A percentile compares a stretch with the other conserved stretches of the same genome.
These are phyloP conservation scores for Thinocorus orbignyianus DNA, from an alignment of 2,113 vertebrate species.

Conservation along the genomic window DNA sequence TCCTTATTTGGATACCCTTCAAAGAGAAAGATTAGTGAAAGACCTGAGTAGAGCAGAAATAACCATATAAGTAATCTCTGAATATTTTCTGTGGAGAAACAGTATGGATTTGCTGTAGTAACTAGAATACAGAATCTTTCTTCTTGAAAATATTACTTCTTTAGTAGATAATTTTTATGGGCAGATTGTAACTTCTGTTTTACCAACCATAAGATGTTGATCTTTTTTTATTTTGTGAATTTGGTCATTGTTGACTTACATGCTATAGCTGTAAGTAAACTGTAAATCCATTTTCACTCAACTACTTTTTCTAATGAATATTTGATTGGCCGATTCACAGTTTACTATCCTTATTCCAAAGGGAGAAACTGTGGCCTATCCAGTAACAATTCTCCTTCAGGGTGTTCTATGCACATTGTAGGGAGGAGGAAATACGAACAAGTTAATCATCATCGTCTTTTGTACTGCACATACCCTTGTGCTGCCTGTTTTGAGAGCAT, in stretches of 20 bases:
- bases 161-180: not conserved
- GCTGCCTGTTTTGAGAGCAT: not conserved
- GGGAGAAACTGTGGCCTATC: not conserved
- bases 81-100: not conserved
- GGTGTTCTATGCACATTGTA: not conserved
- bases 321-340: not conserved
- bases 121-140: not conserved
- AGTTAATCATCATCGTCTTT: not conserved
- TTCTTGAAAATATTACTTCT: not conserved
- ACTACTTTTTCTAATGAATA: not conserved
- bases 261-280: slow-evolving; percentile 39
- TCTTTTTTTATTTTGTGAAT: not conserved
- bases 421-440: not conserved
- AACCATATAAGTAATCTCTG: not conserved
- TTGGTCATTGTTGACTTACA: slow-evolving; percentile 16
- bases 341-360: not conserved
- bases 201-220: not conserved
- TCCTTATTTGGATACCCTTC: not conserved
- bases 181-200: not conserved
- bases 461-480: not conserved
- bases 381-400: not conserved
- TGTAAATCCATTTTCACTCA: slow-evolving; percentile 49
- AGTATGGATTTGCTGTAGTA: not conserved
- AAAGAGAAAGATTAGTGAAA: not conserved
- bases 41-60: not conserved